A percentile compares a stretch with the other conserved stretches of the same genome.
These are phyloP conservation scores for Laupala kohalensis DNA, from an alignment of 1,140 invertebrate species.

Conservation along the genomic window DNA sequence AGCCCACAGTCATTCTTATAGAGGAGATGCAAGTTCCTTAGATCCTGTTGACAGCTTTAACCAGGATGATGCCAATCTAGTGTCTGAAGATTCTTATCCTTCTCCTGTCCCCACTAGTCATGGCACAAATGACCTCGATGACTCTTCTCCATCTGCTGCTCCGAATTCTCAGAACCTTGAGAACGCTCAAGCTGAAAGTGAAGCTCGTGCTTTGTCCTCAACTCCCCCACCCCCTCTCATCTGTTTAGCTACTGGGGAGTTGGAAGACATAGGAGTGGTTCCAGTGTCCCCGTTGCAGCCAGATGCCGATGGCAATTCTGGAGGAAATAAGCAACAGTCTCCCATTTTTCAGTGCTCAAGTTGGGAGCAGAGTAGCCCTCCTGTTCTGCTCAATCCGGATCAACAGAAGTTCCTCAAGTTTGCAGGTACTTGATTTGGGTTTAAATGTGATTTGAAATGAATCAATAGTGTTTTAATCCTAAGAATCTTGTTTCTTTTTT, in stretches of 20 bases:
- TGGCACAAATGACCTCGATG: not conserved
- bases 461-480: not conserved
- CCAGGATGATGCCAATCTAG: not conserved
- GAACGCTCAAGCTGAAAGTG: not conserved
- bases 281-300: conserved; percentile 1
- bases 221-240: not conserved
- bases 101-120: not conserved
- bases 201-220: not conserved
- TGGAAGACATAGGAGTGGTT: not conserved
- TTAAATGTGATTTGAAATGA: not conserved
- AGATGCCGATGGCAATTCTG: not conserved
- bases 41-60: not conserved
- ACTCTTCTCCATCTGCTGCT: not conserved
- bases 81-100: not conserved
- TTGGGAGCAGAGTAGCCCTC: conserved; percentile 1
- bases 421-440: conserved; percentile 38
- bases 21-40: not conserved
- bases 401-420: conserved; percentile 70
- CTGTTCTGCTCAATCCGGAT: conserved; percentile 31
- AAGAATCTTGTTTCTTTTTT: not conserved
- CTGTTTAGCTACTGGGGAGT: not conserved
- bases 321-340: not conserved
- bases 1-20: not conserved
- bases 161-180: not conserved
- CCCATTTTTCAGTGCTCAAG: not conserved